Conservation (phyloP, 2,888 invertebrate species). For the Halocaridina rubra region DNA sequence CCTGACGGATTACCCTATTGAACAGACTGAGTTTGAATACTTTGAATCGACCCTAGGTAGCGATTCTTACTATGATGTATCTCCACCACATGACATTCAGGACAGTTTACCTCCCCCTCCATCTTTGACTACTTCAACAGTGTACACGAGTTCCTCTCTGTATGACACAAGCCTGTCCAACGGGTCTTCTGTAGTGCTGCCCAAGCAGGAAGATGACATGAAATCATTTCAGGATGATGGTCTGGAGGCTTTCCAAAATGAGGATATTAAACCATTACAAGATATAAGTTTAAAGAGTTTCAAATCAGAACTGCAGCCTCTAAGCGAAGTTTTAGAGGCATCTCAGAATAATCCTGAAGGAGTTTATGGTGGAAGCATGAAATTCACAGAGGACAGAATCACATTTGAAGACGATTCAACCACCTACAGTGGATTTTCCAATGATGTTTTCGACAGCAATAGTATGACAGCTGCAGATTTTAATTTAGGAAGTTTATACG, state of each 20-base stretch:
- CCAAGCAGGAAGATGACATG: constrained; percentile 23
- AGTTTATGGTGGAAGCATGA: background rate
- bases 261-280: too few species aligned
- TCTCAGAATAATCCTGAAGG: background rate
- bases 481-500: constrained; percentile 3
- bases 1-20: constrained; percentile 38
- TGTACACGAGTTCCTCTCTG: background rate
- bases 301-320: background rate
- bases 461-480: background rate
- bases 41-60: constrained; percentile 20
- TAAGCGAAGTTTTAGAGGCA: background rate
- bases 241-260: background rate
- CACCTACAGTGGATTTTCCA: constrained; percentile 21
- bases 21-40: constrained; percentile 41
- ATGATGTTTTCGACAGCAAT: background rate
- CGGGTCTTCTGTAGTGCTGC: background rate
- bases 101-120: background rate
- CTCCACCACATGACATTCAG: constrained; percentile 20
- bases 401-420: constrained; percentile 27
- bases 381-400: background rate
- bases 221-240: background rate
- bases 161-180: background rate
- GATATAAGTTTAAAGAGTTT: too few species aligned
- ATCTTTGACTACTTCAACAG: background rate
- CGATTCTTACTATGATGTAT: constrained; percentile 23